Base-by-base conservation (phyloP, 2,888 invertebrate species). In the Zygothrica quintamaculata region DNA sequence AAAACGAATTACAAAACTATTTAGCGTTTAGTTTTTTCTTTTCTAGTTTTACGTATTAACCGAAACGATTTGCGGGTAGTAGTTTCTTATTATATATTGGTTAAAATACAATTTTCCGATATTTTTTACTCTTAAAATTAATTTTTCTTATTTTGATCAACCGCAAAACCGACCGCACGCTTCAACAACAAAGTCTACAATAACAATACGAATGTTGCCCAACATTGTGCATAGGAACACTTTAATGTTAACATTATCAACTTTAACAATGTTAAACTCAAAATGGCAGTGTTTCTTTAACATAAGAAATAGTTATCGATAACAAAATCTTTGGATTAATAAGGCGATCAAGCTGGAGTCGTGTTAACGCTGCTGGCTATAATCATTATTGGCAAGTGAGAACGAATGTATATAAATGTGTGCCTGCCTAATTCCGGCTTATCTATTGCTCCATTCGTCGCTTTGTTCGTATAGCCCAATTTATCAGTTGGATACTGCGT, bases 1-100 rank as follows among this genome's bases (percentile, higher is more conserved):
- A 62, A 84, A 80, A 79, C 62, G 73, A 79, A 74, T 85, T 84
- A 76, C 57, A 67, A 59, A 56, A 57, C 52, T 61, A 74, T 64
- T 56, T 42, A 51, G 37, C 69, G 43, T 47, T 73, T 47, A 37
- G 25, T 47, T 59, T 52, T 9, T 29, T 29, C 7, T 3, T 1
- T 29, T 9, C n/a, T 26, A 26, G 7, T 7, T 8, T 8, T 29
- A 6, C n/a, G 25, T 33, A 22, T 29, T 22, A 33, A 51, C 46
- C 55, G 53, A 36, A 4, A 11, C 33, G 50, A 36, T 39, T n/a
- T 16, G 15, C 22, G 51, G 22, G 50, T 39, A 29, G 22, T 36
- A 25, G 53, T 13, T 52, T 40, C 42, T 51, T 50, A 12, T 43
- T 40, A 52, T 74, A 51, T 26, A 29, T 25, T 16, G n/a, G 46